These are phyloP conservation scores for Mixornis gularis DNA, from an alignment of 2,113 vertebrate species.

Conservation along the genomic window DNA sequence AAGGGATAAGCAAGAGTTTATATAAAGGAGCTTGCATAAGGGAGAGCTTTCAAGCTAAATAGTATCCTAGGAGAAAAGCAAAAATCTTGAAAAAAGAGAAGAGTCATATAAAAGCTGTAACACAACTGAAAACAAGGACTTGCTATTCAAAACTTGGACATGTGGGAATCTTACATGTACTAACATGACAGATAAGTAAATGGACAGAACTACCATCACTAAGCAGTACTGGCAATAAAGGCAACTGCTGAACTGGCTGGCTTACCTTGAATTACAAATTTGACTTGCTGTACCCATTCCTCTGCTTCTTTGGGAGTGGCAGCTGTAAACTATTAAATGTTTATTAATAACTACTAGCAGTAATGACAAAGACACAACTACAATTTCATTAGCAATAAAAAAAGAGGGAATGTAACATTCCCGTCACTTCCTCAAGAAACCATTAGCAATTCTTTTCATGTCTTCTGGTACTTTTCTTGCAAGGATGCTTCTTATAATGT, in stretches of 20 bases:
- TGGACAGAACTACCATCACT: not conserved
- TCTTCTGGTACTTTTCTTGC: constrained; percentile 79
- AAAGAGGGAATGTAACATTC: constrained; percentile 49
- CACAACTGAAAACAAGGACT: not conserved
- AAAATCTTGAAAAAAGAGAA: not conserved
- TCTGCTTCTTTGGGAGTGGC: constrained; percentile 87
- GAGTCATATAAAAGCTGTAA: not conserved
- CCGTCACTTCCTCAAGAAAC: constrained; percentile 66
- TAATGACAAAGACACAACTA: constrained; percentile 44
- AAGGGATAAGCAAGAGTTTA: not conserved
- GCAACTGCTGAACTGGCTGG: not conserved
- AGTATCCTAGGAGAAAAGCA: not conserved
- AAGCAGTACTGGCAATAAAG: not conserved
- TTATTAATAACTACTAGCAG: constrained; percentile 40
- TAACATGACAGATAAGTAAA: not conserved
- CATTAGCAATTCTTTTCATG: constrained; percentile 82
- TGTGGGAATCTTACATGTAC: not conserved
- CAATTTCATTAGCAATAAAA: constrained; percentile 25
- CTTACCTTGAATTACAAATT: constrained; percentile 90
- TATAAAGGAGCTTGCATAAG: not conserved
- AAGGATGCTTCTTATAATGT: constrained; percentile 86
- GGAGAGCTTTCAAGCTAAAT: not conserved
- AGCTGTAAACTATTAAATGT: constrained; percentile 85
- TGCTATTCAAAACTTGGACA: not conserved
- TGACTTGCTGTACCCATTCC: constrained; percentile 92